Evolutionary conservation across 1,140 invertebrate species (phyloP), one percentile per base, ranked within the genome.

Genomic region (Drosophila takahashii): DNA sequence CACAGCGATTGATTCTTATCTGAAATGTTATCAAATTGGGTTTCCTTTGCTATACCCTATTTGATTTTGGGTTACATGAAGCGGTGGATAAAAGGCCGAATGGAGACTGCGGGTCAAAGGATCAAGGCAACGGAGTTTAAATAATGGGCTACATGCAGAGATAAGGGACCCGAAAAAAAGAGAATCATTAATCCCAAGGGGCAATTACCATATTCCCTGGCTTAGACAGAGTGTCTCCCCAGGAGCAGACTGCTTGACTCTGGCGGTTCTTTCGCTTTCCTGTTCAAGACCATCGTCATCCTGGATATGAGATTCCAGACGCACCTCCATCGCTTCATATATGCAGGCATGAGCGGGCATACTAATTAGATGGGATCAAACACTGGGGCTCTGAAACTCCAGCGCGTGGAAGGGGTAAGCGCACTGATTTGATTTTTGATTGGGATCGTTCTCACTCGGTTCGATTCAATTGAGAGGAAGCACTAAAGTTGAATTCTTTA

Each of bases 261-360:
- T 73, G 57, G 39, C 32, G 29, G 39, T 29, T 60, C 36, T 77
- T 58, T 78, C 59, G 61, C 56, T 79, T 78, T 79, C 73, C 66
- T 53, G 32, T 15, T 45, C 42, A 36, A 50, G 29, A 44, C 34
- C 58, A 73, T 16, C 41, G 37, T 50, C 72, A 65, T 65, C 52
- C 70, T 75, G 70, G 45, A 22, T 18, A 9, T 42, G 74, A 61
- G 70, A 81, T 69, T 77, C 83, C 74, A 60, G 83, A 78, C 78
- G 69, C 58, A 62, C 52, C 78, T 70, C 77, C 67, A 77, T 81
- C 75, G 53, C 39, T 53, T 81, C 77, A 86, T 87, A 87, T 66
- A 70, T 83, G 81, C 83, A 87, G 83, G 79, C 84, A 79, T 86
- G 81, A 87, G 65, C 81, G 75, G 79, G 81, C 83, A 86, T 86